These are phyloP conservation scores for Aselliscus stoliczkanus DNA, from an alignment of 2,797 vertebrate genomes.

Conservation along the genomic window DNA sequence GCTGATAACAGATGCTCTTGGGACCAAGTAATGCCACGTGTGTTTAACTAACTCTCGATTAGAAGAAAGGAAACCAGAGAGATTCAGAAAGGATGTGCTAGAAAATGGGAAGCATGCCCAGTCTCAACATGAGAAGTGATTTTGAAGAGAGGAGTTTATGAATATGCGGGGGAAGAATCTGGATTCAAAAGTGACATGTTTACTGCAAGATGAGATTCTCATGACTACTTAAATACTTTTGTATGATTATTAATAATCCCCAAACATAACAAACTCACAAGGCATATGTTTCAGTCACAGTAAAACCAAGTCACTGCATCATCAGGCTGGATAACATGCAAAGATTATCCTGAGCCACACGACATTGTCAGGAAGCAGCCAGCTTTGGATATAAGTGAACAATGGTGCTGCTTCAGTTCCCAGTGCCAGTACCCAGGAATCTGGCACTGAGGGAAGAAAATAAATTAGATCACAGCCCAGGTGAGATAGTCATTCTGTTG, in stretches of 20 bases:
- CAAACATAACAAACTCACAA: constrained; percentile 28
- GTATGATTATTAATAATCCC: constrained; percentile 55
- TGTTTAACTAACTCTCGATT: background rate
- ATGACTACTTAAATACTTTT: constrained; percentile 46
- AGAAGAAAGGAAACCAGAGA: background rate
- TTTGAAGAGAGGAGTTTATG: constrained; percentile 29
- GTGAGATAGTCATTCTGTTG: constrained; percentile 43
- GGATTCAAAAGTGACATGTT: constrained; percentile 54
- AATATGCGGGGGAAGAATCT: constrained; percentile 24
- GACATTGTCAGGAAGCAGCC: background rate
- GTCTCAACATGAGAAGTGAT: background rate
- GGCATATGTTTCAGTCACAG: constrained; percentile 60
- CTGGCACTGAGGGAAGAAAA: constrained; percentile 39
- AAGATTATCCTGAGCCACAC: background rate
- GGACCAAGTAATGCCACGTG: background rate
- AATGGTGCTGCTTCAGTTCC: background rate
- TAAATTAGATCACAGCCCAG: constrained; percentile 60
- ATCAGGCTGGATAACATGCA: background rate
- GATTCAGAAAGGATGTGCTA: background rate
- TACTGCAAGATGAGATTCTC: constrained; percentile 19
- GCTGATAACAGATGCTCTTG: background rate
- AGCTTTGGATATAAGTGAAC: background rate
- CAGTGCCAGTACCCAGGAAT: background rate
- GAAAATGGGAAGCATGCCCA: constrained; percentile 15
- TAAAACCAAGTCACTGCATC: constrained; percentile 17